These are phyloP conservation scores for Trematomus loennbergii DNA, from an alignment of 2,113 vertebrate species.

Conservation along the genomic window DNA sequence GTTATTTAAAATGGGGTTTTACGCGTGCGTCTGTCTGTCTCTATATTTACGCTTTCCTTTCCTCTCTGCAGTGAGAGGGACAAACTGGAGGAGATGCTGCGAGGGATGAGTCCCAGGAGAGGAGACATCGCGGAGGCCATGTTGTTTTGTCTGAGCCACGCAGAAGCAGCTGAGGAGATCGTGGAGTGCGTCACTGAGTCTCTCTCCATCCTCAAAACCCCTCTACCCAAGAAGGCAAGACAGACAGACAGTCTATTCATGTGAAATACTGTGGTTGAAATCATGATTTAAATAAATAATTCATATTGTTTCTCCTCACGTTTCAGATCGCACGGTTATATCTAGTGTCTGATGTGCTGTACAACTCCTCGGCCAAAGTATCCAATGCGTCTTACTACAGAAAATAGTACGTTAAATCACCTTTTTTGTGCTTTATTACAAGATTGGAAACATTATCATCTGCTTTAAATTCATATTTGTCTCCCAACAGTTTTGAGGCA, in stretches of 20 bases:
- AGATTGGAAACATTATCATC: too few species aligned
- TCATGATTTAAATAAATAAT: not conserved
- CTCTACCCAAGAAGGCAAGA: constrained; percentile 96
- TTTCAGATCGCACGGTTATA: constrained; percentile 97
- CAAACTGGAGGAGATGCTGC: constrained; percentile 95
- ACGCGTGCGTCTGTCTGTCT: too few species aligned
- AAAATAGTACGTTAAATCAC: constrained; percentile 92
- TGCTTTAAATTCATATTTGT: not conserved
- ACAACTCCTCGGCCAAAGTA: constrained; percentile 99
- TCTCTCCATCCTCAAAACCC: constrained; percentile 97
- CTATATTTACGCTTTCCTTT: not conserved
- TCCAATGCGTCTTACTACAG: constrained; percentile 98
- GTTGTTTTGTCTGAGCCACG: constrained; percentile 97
- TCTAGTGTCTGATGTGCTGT: constrained; percentile 97
- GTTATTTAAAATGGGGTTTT: not conserved
- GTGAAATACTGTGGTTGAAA: not conserved
- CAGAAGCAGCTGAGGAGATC: constrained; percentile 98
- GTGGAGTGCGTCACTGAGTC: constrained; percentile 97
- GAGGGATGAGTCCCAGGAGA: constrained; percentile 93
- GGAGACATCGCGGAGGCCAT: constrained; percentile 96
- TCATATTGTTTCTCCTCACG: not conserved
- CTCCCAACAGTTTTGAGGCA: constrained; percentile 94
- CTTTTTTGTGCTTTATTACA: not conserved
- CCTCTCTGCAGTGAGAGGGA: constrained; percentile 91
- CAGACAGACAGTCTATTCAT: not conserved